Base-by-base conservation (phyloP, 37 sponge, comb jelly and placozoan species). In the Halichondria panicea region DNA sequence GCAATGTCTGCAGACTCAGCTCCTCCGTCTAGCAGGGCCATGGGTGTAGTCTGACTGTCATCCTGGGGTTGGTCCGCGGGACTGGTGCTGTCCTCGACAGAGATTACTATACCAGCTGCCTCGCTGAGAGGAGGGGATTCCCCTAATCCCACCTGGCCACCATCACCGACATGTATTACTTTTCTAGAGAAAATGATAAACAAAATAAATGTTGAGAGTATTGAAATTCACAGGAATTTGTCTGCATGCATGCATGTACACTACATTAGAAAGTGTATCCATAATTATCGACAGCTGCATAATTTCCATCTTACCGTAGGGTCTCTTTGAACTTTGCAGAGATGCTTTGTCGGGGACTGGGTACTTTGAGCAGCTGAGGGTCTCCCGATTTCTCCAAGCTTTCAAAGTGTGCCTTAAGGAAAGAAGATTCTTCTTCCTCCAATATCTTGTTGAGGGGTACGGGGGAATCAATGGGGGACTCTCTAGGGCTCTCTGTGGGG, bases 341-440 rank as follows among this genome's bases (percentile, higher is more conserved):
- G 44, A 89, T 89, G 63, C 84, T 84, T 30, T 69, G 74, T 39
- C 88, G 32, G 25, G 53, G 27, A 52, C 35, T n/a, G 4, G 52
- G 33, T 7, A 41, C 31, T 2, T 73, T 33, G 18, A 33, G 48
- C 41, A 35, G 45, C 12, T 50, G 50, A 31, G 40, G 55, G 37
- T 42, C 57, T 5, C 43, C 70, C 30, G 44, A 61, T 7, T 79
- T 56, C 9, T 62, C 82, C 42, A 89, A 69, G 40, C 80, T 79
- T 59, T 72, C 76, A 76, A 77, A 88, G 60, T 78, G 59, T 8
- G 82, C 72, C 72, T 66, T 73, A 11, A 84, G 45, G 35, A 84
- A 89, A 1, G 61, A 13, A 25, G 66, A 55, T 38, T 87, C 71
- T 25, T 36, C 72, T 45, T 61, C 63, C 63, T 68, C 45, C 70